Evolutionary conservation across 2,113 vertebrate species (phyloP).

Genomic region (Baryphthengus martii): DNA sequence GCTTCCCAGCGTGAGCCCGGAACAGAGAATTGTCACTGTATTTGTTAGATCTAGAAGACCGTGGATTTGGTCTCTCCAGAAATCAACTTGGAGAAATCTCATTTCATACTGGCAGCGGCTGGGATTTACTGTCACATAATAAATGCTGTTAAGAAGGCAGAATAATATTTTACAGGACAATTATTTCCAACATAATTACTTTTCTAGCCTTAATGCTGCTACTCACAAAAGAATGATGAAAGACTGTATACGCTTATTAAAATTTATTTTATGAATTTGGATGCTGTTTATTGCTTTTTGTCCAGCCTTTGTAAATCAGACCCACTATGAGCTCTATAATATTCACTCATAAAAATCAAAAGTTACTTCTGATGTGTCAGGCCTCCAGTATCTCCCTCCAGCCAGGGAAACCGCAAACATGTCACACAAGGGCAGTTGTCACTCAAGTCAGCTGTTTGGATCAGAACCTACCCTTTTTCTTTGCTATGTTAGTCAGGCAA

Average conservation of each 20-base stretch:
- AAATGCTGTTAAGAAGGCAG: background rate
- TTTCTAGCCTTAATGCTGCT: background rate
- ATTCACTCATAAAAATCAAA: background rate
- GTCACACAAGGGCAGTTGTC: background rate
- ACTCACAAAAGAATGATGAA: background rate
- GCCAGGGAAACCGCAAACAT: background rate
- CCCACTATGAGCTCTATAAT: background rate
- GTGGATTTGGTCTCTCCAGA: background rate
- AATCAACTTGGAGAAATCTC: background rate
- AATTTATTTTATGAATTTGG: background rate
- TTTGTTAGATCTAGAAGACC: background rate
- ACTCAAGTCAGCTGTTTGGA: background rate
- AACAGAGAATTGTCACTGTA: background rate
- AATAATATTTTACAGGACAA: background rate
- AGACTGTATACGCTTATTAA: background rate
- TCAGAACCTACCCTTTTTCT: background rate
- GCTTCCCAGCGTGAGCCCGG: background rate
- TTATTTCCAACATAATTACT: background rate
- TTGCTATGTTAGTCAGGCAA: background rate
- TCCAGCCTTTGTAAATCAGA: background rate
- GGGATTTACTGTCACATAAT: background rate
- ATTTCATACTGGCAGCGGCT: background rate
- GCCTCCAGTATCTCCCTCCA: background rate
- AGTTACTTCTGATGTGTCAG: background rate
- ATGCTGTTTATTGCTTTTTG: background rate